phyloP scores from a whole-genome alignment of 2,113 vertebrate species.

The Murina feae region DNA sequence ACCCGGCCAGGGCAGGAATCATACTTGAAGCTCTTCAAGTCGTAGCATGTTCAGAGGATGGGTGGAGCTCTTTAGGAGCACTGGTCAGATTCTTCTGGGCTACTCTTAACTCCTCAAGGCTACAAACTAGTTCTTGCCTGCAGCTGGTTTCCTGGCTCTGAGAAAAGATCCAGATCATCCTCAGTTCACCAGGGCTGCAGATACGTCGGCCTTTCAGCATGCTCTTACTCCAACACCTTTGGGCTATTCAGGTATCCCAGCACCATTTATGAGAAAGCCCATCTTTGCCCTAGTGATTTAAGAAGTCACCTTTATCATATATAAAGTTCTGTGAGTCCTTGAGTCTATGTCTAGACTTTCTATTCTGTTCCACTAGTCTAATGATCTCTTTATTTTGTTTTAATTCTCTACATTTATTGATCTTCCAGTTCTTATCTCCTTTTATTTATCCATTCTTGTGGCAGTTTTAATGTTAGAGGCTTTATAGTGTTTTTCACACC shows the following conservation, averaged over 20 bases:
- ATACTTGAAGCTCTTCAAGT: neutral
- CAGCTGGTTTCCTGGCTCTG: neutral
- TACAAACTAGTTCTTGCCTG: neutral
- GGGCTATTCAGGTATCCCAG: neutral
- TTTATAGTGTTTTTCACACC: neutral
- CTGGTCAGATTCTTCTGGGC: neutral
- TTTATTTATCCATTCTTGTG: neutral
- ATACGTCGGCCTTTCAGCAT: too few species aligned
- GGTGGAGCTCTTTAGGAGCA: neutral
- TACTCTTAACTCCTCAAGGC: neutral
- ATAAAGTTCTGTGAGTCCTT: neutral
- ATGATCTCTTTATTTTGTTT: neutral
- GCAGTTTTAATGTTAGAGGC: neutral
- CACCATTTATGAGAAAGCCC: neutral
- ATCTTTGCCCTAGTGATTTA: neutral
- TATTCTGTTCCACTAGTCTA: neutral
- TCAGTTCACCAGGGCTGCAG: neutral
- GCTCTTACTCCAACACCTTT: neutral
- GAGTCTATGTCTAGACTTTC: neutral
- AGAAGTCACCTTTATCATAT: neutral
- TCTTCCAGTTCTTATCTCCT: too few species aligned
- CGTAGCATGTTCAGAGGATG: neutral
- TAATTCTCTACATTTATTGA: too few species aligned
- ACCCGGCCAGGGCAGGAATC: neutral
- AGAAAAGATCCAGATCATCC: neutral